Percentiles rank a stretch among this genome's conserved stretches.
Conservation (phyloP, 2,113 vertebrate genomes). For the Sturnira hondurensis region DNA sequence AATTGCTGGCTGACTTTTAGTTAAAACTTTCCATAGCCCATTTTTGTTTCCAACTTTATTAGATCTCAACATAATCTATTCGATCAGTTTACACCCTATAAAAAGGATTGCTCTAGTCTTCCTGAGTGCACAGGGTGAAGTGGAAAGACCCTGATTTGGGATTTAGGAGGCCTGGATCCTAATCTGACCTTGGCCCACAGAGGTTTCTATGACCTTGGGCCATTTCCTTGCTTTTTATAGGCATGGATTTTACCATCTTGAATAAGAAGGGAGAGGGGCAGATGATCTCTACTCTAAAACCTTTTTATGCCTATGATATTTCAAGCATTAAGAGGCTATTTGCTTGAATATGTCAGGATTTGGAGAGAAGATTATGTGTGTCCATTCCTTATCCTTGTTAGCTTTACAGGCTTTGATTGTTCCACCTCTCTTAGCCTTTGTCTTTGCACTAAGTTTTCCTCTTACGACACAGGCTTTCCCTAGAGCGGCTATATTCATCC, state of each 20-base stretch:
- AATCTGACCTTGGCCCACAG: neutral
- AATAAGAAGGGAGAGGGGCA: neutral
- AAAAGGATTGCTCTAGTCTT: neutral
- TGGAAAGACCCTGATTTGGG: neutral
- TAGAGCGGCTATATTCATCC: neutral
- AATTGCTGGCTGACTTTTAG: neutral
- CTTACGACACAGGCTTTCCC: neutral
- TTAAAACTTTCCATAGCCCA: conserved; percentile 30
- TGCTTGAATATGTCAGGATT: neutral
- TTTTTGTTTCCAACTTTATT: conserved; percentile 22
- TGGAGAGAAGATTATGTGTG: conserved; percentile 20
- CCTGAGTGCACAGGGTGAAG: neutral
- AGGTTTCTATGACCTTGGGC: conserved; percentile 24
- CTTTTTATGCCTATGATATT: conserved; percentile 7
- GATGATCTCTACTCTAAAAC: neutral
- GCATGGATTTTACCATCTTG: conserved; percentile 1
- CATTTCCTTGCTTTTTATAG: conserved; percentile 1
- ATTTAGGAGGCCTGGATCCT: neutral
- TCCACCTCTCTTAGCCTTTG: neutral
- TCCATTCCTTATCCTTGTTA: neutral
- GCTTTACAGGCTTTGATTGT: neutral
- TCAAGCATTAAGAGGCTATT: conserved; percentile 18
- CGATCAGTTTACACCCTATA: neutral
- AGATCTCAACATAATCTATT: neutral
- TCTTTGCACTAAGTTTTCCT: neutral